Conservation (phyloP, 2,113 vertebrate genomes). For the Grammomys dolichurus region DNA sequence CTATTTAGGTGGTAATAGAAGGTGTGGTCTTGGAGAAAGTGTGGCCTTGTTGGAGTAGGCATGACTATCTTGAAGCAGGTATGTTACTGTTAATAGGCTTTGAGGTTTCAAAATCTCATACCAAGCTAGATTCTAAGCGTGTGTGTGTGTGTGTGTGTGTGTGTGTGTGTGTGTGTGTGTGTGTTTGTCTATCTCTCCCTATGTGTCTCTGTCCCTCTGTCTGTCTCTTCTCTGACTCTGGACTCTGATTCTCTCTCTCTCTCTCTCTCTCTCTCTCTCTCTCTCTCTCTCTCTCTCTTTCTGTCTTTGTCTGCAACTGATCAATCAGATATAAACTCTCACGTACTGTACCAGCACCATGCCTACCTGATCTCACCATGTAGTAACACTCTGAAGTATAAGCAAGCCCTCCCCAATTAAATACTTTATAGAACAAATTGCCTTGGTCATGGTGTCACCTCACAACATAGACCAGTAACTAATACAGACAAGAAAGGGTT, state of each 20-base stretch:
- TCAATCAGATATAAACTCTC: background rate
- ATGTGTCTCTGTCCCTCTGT: too few relatives aligned
- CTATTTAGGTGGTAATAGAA: background rate
- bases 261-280: background rate
- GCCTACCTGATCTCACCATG: background rate
- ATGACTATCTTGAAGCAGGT: background rate
- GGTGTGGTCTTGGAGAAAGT: background rate
- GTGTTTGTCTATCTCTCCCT: too few relatives aligned
- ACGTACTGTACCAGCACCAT: background rate
- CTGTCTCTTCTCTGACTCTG: background rate
- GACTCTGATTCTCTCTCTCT: background rate
- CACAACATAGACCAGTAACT: background rate
- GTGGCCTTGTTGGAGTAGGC: background rate
- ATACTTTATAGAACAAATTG: background rate
- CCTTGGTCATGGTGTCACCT: background rate
- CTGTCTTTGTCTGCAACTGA: too few relatives aligned
- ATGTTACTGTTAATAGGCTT: background rate
- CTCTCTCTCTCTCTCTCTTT: rapidly evolving
- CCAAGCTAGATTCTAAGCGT: background rate
- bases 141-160: too few relatives aligned
- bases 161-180: too few relatives aligned
- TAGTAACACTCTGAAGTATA: background rate
- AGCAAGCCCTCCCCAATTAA: background rate
- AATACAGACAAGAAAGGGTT: background rate
- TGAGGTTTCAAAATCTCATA: background rate